phyloP scores from a whole-genome alignment of 2,113 vertebrate species.

The Lamprotornis superbus region DNA sequence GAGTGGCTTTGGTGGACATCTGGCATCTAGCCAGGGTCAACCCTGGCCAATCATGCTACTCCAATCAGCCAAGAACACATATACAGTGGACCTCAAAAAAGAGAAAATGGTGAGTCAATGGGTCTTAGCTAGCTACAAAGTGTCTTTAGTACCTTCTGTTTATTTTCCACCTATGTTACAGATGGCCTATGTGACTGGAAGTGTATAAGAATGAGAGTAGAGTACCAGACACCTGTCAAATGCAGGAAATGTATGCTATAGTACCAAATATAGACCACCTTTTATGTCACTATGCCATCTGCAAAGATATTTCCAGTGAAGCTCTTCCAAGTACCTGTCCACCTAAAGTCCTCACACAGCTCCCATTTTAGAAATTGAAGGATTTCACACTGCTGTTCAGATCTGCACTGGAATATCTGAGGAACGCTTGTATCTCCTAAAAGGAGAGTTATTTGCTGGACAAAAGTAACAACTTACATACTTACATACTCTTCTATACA shows the following conservation, averaged over 20 bases:
- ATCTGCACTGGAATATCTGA: background rate
- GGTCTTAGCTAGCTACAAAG: background rate
- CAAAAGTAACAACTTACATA: background rate
- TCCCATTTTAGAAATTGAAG: background rate
- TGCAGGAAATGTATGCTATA: background rate
- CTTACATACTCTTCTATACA: background rate
- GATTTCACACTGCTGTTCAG: background rate
- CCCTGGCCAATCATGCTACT: background rate
- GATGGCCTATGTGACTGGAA: background rate
- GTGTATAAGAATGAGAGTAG: background rate
- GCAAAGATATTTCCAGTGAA: background rate
- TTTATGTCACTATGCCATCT: background rate
- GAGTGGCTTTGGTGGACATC: background rate
- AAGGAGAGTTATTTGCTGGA: background rate
- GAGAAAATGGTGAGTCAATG: background rate
- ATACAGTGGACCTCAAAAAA: background rate
- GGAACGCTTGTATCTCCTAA: background rate
- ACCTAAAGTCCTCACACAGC: background rate
- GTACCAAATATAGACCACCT: background rate
- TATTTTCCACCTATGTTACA: background rate
- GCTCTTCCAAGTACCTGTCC: background rate
- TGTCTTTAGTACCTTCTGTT: background rate
- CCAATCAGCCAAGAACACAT: background rate
- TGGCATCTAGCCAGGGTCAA: background rate
- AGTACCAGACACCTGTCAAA: background rate